A percentile compares a stretch with the other conserved stretches of the same genome.
Evolutionary conservation across 2,888 invertebrate genomes (phyloP).

Genomic region (Pherbina coryleti): DNA sequence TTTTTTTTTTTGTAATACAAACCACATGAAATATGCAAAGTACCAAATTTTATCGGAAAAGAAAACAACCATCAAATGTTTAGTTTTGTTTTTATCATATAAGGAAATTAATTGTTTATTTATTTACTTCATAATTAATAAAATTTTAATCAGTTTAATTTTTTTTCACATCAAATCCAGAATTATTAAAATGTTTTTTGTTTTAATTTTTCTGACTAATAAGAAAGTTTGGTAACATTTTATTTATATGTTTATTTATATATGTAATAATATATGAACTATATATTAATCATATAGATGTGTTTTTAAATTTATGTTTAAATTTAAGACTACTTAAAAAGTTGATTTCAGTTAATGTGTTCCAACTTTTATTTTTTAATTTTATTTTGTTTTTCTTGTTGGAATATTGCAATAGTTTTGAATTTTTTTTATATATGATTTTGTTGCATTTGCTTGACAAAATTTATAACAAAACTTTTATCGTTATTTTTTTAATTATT

Average conservation of each 20-base stretch:
- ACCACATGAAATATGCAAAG: too few species aligned
- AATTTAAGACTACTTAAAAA: slow-evolving; percentile 32
- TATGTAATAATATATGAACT: slow-evolving; percentile 21
- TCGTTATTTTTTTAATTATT: slow-evolving; percentile 37
- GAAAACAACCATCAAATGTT: too few species aligned
- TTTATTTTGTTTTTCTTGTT: slow-evolving; percentile 32
- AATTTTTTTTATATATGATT: slow-evolving; percentile 28
- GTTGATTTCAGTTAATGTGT: slow-evolving; percentile 21
- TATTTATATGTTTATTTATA: slow-evolving; percentile 26
- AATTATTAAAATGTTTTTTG: slow-evolving; percentile 9
- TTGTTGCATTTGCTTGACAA: slow-evolving; percentile 31
- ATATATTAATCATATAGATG: neutral
- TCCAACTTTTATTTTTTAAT: slow-evolving; percentile 7
- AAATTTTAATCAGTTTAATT: slow-evolving; percentile 17
- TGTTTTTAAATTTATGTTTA: neutral
- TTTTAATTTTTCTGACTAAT: slow-evolving; percentile 5
- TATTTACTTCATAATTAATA: slow-evolving; percentile 15
- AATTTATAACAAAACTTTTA: slow-evolving; percentile 40
- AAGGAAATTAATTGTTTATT: slow-evolving; percentile 57
- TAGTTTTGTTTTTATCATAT: slow-evolving; percentile 44
- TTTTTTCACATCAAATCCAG: slow-evolving; percentile 33
- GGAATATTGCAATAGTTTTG: slow-evolving; percentile 23
- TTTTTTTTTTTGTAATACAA: too few species aligned
- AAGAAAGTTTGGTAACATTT: slow-evolving; percentile 36
- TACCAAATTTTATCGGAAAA: too few species aligned